Evolutionary conservation across 2,113 vertebrate genomes (phyloP).

Genomic region (Pollimyrus isidori): DNA sequence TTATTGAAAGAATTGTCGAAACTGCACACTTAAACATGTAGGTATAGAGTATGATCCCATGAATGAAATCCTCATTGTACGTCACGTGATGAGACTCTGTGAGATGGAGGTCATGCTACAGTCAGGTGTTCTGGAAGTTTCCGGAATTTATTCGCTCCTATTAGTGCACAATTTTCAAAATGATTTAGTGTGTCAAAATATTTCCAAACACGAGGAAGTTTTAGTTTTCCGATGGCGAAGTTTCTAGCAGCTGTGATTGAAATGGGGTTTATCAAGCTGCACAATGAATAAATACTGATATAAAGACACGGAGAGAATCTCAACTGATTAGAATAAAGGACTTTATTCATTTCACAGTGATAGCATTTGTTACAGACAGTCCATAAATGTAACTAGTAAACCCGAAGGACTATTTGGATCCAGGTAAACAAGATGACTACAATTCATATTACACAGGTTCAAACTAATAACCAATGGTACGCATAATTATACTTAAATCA

Average conservation of each 20-base stretch:
- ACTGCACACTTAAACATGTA: neutral
- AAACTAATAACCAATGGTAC: neutral
- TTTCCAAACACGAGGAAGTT: neutral
- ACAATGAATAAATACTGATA: neutral
- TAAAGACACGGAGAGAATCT: neutral
- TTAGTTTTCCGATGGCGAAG: too few relatives aligned
- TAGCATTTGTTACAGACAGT: neutral
- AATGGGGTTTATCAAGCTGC: neutral
- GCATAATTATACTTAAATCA: neutral
- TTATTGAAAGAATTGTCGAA: neutral
- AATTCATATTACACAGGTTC: neutral
- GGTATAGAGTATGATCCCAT: neutral
- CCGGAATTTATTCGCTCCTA: neutral
- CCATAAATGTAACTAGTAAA: neutral
- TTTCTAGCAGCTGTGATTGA: neutral
- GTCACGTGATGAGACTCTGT: neutral
- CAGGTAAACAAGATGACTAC: neutral
- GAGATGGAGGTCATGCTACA: neutral
- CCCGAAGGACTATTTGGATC: neutral
- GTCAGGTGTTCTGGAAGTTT: neutral
- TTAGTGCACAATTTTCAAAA: neutral
- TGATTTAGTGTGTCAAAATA: neutral
- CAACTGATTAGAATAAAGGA: neutral
- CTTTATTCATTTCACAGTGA: neutral
- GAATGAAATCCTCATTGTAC: neutral